Base-by-base conservation (phyloP, 2,113 vertebrate genomes). In the Nothobranchius furzeri region DNA sequence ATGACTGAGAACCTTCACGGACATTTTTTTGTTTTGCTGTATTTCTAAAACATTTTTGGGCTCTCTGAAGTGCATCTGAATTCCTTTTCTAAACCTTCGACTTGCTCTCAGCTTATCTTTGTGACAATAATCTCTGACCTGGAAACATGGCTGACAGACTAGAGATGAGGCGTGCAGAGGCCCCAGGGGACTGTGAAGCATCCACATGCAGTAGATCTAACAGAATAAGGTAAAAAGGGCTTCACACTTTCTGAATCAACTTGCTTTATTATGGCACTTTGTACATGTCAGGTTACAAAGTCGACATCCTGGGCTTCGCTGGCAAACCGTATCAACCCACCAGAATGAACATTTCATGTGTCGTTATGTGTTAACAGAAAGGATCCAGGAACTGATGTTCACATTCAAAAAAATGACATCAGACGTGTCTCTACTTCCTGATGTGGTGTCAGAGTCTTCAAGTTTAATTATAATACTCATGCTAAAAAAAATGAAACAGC, bases 201-300 rank as follows among this genome's bases (percentile, higher is more conserved):
- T 40, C 7, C 7, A 40, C 7, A 4, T 4, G 37, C 37, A 1
- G 4, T 9, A 9, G 2, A 40, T 7, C 25, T 13, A 8, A 30
- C 30, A 30, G 30, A 3, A 30, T 30, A n/a, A 45, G 60, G 53
- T 72, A 78, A 78, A 74, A 3, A n/a, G 50, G 24, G 40, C 36
- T 17, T 48, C 51, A 30, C 35, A 63, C 58, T 63, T 60, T 45
- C 3, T 63, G 47, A 69, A 73, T 83, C 66, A 76, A 56, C 77
- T 64, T 68, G 49, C 67, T 87, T 90, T 87, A 88, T 87, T 90
- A 91, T 92, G 90, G 90, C 88, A 92, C 90, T 88, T 88, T 91
- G 70, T 87, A 91, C 89, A 90, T 79, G 75, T 85, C 77, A 87
- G 70, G 3, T 81, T 83, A 88, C 83, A 82, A 87, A 88, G 61